phyloP scores from a whole-genome alignment of 2,113 vertebrate species.

The Glareola pratincola region DNA sequence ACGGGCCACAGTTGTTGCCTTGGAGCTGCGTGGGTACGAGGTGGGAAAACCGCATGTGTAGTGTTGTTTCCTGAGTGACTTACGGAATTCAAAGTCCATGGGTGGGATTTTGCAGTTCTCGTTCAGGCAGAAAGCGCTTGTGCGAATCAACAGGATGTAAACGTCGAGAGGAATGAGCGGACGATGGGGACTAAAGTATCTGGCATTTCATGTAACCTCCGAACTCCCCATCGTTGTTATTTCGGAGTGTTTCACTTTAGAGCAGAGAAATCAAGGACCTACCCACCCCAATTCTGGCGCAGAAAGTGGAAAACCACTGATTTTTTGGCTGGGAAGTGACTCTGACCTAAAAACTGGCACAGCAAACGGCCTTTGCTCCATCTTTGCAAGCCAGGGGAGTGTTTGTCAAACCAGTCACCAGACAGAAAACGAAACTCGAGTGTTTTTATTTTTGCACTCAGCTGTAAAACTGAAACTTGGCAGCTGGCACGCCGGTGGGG shows the following conservation, averaged over 20 bases:
- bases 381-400: neutral
- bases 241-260: neutral
- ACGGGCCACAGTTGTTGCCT: neutral
- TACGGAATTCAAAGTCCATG: neutral
- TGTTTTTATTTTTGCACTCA: neutral
- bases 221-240: rapidly evolving
- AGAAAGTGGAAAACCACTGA: neutral
- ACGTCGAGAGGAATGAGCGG: neutral
- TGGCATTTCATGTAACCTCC: neutral
- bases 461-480: neutral
- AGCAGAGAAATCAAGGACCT: neutral
- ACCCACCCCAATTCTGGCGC: rapidly evolving
- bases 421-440: neutral
- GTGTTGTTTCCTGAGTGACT: neutral
- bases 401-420: neutral
- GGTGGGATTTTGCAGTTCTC: neutral
- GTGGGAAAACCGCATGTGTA: neutral
- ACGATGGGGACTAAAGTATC: neutral
- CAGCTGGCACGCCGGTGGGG: neutral
- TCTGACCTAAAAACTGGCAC: neutral
- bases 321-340: neutral
- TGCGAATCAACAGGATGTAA: neutral
- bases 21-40: rapidly evolving
- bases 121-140: neutral
- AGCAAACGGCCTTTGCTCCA: neutral